Percentiles rank a stretch among this genome's conserved stretches.
Conservation (phyloP, 2,113 vertebrate species). For the Gadus macrocephalus region DNA sequence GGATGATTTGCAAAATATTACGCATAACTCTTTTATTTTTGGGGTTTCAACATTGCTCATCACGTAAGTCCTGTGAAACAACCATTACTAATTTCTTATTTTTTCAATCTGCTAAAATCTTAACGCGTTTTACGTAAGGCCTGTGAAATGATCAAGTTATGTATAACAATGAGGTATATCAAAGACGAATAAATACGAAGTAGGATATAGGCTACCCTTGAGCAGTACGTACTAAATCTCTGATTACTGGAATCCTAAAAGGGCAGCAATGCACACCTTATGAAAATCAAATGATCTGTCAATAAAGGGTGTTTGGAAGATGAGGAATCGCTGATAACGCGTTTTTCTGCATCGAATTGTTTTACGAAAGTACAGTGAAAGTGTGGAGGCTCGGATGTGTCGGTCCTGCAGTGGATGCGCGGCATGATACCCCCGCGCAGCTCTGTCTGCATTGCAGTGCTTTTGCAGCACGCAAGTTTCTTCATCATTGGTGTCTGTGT, state of each 20-base stretch:
- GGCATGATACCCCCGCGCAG: constrained; percentile 22
- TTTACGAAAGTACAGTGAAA: constrained; percentile 8
- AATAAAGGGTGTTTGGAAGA: too few species aligned
- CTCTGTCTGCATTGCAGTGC: constrained; percentile 79
- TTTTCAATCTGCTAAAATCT: constrained; percentile 15
- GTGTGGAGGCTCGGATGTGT: constrained; percentile 13
- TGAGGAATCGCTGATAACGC: too few species aligned
- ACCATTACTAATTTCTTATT: constrained; percentile 40
- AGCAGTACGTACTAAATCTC: too few species aligned
- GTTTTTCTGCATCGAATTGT: not conserved
- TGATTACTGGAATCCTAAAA: too few species aligned
- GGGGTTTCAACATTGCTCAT: constrained; percentile 69
- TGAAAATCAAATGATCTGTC: too few species aligned
- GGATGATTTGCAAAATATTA: constrained; percentile 73
- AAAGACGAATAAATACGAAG: too few species aligned
- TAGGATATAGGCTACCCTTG: too few species aligned
- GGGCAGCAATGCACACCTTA: too few species aligned
- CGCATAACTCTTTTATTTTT: constrained; percentile 70
- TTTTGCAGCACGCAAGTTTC: constrained; percentile 69
- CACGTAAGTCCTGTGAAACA: constrained; percentile 74
- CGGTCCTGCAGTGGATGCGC: constrained; percentile 54
- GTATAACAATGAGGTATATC: not conserved
- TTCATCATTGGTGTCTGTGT: constrained; percentile 47
- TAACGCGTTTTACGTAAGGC: constrained; percentile 22
- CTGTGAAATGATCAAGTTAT: constrained; percentile 13